phyloP scores from a whole-genome alignment of 2,797 vertebrate species.

The Sciaenops ocellatus region DNA sequence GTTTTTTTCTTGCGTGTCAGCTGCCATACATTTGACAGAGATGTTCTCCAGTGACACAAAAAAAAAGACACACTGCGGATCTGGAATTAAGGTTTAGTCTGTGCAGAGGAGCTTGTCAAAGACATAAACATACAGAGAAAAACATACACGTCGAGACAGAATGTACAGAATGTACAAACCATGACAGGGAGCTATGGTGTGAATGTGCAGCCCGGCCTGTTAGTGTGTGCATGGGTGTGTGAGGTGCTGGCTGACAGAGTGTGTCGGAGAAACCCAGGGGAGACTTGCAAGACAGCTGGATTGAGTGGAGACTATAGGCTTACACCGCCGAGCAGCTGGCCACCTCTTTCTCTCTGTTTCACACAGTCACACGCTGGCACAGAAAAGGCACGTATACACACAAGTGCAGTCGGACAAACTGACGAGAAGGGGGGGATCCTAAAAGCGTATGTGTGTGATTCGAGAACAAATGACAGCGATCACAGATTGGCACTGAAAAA shows the following conservation, averaged over 20 bases:
- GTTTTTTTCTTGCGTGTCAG: constrained; percentile 22
- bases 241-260: constrained; percentile 57
- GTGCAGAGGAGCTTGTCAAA: constrained; percentile 26
- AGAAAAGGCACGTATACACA: constrained; percentile 8
- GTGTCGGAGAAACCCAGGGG: constrained; percentile 61
- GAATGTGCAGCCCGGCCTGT: constrained; percentile 8
- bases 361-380: constrained; percentile 6
- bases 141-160: constrained; percentile 26
- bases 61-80: neutral
- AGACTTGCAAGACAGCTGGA: constrained; percentile 64
- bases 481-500: constrained; percentile 52
- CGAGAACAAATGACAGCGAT: constrained; percentile 36
- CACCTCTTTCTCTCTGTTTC: constrained; percentile 7
- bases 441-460: constrained; percentile 16
- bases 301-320: constrained; percentile 49
- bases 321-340: constrained; percentile 58
- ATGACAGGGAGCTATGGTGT: constrained; percentile 16
- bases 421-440: neutral
- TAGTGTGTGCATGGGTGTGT: constrained; percentile 7
- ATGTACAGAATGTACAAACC: constrained; percentile 33
- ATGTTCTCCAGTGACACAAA: constrained; percentile 6
- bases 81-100: constrained; percentile 14
- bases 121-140: constrained; percentile 31
- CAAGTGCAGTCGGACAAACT: constrained; percentile 4
- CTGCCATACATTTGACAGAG: constrained; percentile 6